Evolutionary conservation across 1,140 invertebrate species (phyloP).

Genomic region (Apis dorsata): DNA sequence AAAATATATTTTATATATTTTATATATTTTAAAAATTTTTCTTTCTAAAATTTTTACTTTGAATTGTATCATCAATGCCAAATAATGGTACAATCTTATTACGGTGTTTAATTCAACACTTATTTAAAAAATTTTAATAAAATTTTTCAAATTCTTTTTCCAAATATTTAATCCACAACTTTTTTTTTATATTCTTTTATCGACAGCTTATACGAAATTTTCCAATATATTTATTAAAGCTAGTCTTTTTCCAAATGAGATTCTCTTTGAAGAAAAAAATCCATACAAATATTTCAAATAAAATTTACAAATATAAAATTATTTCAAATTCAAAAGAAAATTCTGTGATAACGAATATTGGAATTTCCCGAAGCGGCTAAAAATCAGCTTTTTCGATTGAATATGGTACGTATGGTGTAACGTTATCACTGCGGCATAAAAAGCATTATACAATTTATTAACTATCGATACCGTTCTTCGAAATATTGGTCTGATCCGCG

Average conservation of each 20-base stretch:
- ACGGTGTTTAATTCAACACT: neutral
- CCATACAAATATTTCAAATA: neutral
- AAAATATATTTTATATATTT: too few relatives aligned
- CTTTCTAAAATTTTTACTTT: too few relatives aligned
- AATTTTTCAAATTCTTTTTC: neutral
- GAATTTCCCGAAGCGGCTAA: neutral
- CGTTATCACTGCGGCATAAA: neutral
- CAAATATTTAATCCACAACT: too few relatives aligned
- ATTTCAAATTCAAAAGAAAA: neutral
- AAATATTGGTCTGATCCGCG: neutral
- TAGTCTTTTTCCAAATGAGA: rapidly evolving
- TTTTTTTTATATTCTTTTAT: too few relatives aligned
- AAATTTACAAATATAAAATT: neutral
- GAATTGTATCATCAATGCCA: too few relatives aligned
- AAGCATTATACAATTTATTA: constrained; percentile 1
- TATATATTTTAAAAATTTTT: too few relatives aligned
- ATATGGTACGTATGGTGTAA: neutral
- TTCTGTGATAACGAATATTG: neutral
- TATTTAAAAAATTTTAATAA: neutral
- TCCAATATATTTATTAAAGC: neutral
- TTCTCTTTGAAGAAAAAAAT: neutral
- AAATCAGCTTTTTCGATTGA: neutral
- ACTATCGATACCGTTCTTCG: neutral
- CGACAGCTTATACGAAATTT: too few relatives aligned
- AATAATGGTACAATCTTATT: too few relatives aligned